Conservation (phyloP, 2,888 invertebrate species). For the Linnaemya tessellans region DNA sequence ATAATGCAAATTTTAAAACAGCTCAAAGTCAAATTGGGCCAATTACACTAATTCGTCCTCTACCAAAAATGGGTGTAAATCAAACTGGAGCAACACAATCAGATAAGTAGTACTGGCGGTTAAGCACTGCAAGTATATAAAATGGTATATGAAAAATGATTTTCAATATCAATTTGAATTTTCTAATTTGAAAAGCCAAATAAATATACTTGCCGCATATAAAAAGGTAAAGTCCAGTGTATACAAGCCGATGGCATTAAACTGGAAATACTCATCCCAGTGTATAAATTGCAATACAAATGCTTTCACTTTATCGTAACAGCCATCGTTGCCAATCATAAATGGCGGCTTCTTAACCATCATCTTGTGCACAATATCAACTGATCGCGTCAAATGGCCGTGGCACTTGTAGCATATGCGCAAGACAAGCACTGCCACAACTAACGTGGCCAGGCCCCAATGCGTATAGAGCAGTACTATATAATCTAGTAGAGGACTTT, state of each 20-base stretch:
- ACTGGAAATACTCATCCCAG: slow-evolving; percentile 83
- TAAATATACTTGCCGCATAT: slow-evolving; percentile 80
- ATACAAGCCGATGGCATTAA: slow-evolving; percentile 82
- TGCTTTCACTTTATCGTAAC: slow-evolving; percentile 83
- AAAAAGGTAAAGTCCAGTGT: slow-evolving; percentile 83
- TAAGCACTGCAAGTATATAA: no score
- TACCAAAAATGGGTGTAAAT: no score
- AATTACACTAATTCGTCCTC: no score
- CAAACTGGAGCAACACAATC: no score
- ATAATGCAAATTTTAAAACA: no score
- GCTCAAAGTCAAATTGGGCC: no score
- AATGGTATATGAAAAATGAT: no score
- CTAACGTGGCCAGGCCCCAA: slow-evolving; percentile 80
- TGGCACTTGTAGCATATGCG: slow-evolving; percentile 81
- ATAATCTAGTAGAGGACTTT: slow-evolving; percentile 78
- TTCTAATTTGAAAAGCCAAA: no score
- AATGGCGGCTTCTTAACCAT: slow-evolving; percentile 83
- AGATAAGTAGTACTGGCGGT: no score
- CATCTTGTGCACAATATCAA: slow-evolving; percentile 83
- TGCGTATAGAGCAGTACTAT: slow-evolving; percentile 79
- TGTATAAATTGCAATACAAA: slow-evolving; percentile 83
- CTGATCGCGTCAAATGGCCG: slow-evolving; percentile 81
- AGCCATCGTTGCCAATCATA: slow-evolving; percentile 82
- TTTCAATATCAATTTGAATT: no score
- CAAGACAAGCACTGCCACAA: slow-evolving; percentile 80